Conservation (phyloP, 1,140 invertebrate genomes). For the Latrodectus geometricus region DNA sequence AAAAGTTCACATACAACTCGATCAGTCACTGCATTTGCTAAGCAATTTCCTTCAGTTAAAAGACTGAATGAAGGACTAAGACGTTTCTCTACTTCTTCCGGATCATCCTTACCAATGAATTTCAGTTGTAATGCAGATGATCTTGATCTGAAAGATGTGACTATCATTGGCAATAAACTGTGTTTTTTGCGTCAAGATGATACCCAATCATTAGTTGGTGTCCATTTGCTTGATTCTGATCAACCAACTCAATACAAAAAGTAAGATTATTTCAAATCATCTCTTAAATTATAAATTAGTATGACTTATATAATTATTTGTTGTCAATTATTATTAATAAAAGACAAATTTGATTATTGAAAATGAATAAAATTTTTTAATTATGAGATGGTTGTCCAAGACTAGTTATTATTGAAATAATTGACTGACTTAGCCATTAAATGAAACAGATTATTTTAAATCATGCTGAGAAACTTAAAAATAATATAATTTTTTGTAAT, state of each 20-base stretch:
- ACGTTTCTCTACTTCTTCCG: conserved; percentile 22
- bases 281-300: too few relatives aligned
- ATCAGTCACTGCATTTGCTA: conserved; percentile 45
- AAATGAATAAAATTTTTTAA: too few relatives aligned
- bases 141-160: conserved; percentile 17
- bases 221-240: conserved; percentile 33
- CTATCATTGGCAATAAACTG: conserved; percentile 35
- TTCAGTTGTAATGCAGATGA: conserved; percentile 26
- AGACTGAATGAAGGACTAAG: conserved; percentile 15
- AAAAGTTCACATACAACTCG: neutral
- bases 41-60: conserved; percentile 41
- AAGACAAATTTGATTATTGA: too few relatives aligned
- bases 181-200: neutral
- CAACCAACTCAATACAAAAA: neutral
- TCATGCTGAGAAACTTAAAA: too few relatives aligned
- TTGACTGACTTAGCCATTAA: too few relatives aligned
- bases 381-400: too few relatives aligned
- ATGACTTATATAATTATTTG: too few relatives aligned
- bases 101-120: conserved; percentile 10
- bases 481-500: too few relatives aligned
- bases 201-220: neutral
- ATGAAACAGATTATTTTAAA: too few relatives aligned
- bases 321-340: too few relatives aligned
- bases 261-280: conserved; percentile 21
- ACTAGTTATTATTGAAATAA: too few relatives aligned